Evolutionary conservation across 2,113 vertebrate species (phyloP), one percentile per base, ranked within the genome.

Genomic region (Myrmophylax atrothorax): DNA sequence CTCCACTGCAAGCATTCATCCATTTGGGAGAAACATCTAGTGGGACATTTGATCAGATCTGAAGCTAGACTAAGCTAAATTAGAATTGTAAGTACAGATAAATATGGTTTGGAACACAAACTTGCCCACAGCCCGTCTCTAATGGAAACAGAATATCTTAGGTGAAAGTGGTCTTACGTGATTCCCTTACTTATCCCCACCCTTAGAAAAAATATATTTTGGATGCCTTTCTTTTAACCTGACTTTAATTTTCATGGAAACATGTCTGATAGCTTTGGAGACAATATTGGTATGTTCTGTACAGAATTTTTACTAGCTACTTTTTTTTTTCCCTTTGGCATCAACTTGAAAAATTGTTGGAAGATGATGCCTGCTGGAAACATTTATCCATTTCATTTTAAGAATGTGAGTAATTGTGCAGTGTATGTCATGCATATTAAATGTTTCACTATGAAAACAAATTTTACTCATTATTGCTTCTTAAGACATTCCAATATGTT

Each of bases 271-370:
- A 89, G 29, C 52, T 95, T 97, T 96, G 89, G 93, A 96, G 95
- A 85, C 56, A 89, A 84, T 97, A 69, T 86, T 84, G 89, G 73
- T 93, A 79, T 94, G 84, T 85, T 91, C 78, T 84, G 44, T 87
- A 90, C 92, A 74, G 89, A 73, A 89, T 86, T 96, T 96, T 96
- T 96, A 93, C 90, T 92, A 86, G 60, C 66, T 73, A 12, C 7
- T 62, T 88, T 72, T 87, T 84, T 84, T 89, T 79, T 68, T 3
- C 40, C 40, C 33, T 52, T 91, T 97, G 79, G 93, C 95, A 84
- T 64, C 7, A 52, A 91, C 89, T 94, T 96, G 74, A 96, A 98
- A 97, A 96, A 96, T 92, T 94, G 91, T 96, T 97, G 84, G 63
- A 91, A 50, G 66, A 73, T 83, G 49, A 91, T 91, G 87, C 90